A percentile compares a stretch with the other conserved stretches of the same genome.
Evolutionary conservation across 2,113 vertebrate species (phyloP).

Genomic region (Indicator indicator): DNA sequence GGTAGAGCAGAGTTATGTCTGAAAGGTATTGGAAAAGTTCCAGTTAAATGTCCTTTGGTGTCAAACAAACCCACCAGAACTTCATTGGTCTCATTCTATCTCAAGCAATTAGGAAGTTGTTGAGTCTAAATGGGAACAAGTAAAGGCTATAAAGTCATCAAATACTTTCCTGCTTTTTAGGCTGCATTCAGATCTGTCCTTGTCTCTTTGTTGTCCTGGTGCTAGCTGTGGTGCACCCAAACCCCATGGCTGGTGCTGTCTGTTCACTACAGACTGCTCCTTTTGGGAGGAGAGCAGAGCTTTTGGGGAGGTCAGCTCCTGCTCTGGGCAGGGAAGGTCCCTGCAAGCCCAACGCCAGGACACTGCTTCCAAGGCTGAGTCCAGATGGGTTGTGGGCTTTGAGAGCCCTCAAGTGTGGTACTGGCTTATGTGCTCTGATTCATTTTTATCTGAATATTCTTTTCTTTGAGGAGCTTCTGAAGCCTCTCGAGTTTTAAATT

Average conservation of each 20-base stretch:
- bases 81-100: neutral
- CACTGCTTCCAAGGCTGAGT: neutral
- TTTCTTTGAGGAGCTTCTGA: neutral
- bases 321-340: neutral
- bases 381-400: accelerated
- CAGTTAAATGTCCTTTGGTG: neutral
- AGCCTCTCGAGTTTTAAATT: neutral
- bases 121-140: neutral
- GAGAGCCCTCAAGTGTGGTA: neutral
- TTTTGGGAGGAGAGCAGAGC: accelerated
- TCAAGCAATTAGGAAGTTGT: neutral
- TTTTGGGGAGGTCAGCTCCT: neutral
- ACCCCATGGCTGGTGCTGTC: accelerated
- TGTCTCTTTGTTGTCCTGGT: too few species aligned
- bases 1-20: too few species aligned
- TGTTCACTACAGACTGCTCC: neutral
- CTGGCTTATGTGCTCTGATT: neutral
- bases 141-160: accelerated
- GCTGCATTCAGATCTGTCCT: neutral
- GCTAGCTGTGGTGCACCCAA: neutral
- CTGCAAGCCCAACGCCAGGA: neutral
- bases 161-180: accelerated
- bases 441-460: neutral
- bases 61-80: neutral
- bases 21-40: too few species aligned